Evolutionary conservation across 2,888 invertebrate genomes (phyloP).

Genomic region (Xestia ashworthii): DNA sequence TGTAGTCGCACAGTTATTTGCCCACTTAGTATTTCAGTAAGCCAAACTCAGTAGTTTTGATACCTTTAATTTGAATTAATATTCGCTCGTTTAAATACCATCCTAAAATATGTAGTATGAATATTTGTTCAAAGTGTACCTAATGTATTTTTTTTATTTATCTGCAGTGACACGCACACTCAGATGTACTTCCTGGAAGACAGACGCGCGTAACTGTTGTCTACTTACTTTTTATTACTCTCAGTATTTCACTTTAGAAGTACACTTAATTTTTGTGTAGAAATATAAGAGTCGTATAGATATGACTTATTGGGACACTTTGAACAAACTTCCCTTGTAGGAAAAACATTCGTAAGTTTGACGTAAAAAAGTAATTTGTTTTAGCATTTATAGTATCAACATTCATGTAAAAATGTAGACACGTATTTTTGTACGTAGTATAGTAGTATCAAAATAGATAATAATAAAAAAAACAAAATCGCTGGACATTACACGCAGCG

Average conservation of each 20-base stretch:
- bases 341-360: background rate
- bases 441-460: background rate
- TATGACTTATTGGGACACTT: slow-evolving; percentile 44
- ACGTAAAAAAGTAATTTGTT: background rate
- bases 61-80: background rate
- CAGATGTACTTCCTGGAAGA: slow-evolving; percentile 73
- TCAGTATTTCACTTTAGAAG: slow-evolving; percentile 23
- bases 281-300: background rate
- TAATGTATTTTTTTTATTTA: slow-evolving; percentile 62
- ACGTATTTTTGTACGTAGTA: background rate
- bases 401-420: background rate
- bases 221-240: background rate
- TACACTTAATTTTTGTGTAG: slow-evolving; percentile 10
- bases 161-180: slow-evolving; percentile 78
- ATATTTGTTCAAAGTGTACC: slow-evolving; percentile 70
- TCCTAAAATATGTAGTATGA: background rate
- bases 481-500: too few relatives aligned
- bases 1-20: background rate
- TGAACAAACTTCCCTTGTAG: slow-evolving; percentile 55
- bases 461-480: too few relatives aligned
- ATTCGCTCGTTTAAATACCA: background rate
- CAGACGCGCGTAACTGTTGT: slow-evolving; percentile 64
- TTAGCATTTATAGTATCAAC: background rate
- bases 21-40: background rate
- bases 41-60: background rate